Base-by-base conservation (phyloP, 2,797 vertebrate genomes). In the Rhodeus uyekii region DNA sequence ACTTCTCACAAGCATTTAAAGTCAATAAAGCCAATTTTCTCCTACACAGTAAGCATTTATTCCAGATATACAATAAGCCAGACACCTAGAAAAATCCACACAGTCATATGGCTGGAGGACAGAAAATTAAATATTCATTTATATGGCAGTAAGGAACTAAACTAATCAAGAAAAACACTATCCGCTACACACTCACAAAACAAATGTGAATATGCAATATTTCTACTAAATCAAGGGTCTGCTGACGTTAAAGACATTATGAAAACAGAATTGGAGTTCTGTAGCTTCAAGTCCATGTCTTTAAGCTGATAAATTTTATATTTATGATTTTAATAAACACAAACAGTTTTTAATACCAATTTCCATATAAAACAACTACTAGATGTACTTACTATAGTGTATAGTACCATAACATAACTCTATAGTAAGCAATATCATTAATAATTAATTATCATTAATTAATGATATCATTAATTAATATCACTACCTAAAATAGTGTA, bases 41-140 rank as follows among this genome's bases (percentile, higher is more conserved):
- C 58, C 75, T 63, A 76, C 13, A 2, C 53, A 29, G n/a, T 6
- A 42, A 9, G 44, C 29, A 22, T 73, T 74, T 38, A 55, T 64
- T 64, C 60, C 60, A 48, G 42, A 48, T 34, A 76, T 77, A 36
- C 22, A 64, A n/a, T n/a, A n/a, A 24, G 29, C 10, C 38, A 76
- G n/a, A 75, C 55, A 63, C 38, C 7, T 27, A 76, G 29, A 64
- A 32, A 67, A 67, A 27, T 19, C 8, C 44, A 50, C 46, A 73
- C n/a, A 60, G 53, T 19, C 24, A 22, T 27, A 48, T 13, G 76
- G 29, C 76, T 78, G 22, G 46, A 55, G 55, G 63, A 67, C 44
- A 67, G 14, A n/a, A n/a, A n/a, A n/a, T n/a, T n/a, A n/a, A n/a
- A n/a, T 76, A 42, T 8, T 71, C 27, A 61, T 19, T 61, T 75